Conservation (phyloP, 2,113 vertebrate species). For the Smithornis capensis region DNA sequence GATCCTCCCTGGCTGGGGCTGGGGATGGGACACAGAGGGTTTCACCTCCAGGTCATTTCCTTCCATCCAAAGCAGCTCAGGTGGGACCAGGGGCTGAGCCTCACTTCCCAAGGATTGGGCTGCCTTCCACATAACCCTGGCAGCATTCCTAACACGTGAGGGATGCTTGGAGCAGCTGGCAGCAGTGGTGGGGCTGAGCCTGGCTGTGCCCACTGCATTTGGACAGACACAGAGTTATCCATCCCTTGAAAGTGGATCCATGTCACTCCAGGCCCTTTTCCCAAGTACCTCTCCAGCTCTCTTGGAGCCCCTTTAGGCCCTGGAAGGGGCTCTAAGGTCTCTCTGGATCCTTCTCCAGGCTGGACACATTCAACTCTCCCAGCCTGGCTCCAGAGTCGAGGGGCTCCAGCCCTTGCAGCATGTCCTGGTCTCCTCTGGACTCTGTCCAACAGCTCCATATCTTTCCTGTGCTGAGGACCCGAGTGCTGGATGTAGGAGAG, state of each 20-base stretch:
- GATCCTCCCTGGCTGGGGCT: background rate
- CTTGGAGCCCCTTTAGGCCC: background rate
- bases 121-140: fast-evolving
- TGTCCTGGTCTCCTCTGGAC: background rate
- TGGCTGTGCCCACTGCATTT: background rate
- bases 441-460: background rate
- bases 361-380: background rate
- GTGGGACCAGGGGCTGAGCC: too few relatives aligned
- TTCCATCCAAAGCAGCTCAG: background rate
- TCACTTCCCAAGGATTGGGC: too few relatives aligned
- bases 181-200: background rate
- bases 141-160: background rate
- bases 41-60: background rate
- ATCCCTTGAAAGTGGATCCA: background rate
- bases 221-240: background rate
- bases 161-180: background rate
- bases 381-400: background rate
- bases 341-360: background rate
- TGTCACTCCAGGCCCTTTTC: background rate
- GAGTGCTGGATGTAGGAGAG: background rate
- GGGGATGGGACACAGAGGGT: background rate
- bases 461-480: background rate
- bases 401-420: fast-evolving
- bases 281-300: background rate
- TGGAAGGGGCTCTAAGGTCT: background rate